A percentile compares a stretch with the other conserved stretches of the same genome.
Evolutionary conservation across 1,140 invertebrate genomes (phyloP).

Genomic region (Pentalonia nigronervosa): DNA sequence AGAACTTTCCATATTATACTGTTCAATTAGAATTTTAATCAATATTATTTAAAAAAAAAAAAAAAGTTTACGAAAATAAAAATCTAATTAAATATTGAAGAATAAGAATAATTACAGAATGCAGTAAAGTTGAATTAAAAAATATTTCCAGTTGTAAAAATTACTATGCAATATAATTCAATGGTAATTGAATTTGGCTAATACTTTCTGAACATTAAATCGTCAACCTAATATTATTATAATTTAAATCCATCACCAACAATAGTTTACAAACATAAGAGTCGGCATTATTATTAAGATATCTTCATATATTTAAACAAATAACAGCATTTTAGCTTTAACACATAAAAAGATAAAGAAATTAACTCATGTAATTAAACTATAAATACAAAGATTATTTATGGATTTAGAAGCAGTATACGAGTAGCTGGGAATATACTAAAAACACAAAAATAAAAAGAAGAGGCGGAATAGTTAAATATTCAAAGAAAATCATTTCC

Average conservation of each 20-base stretch:
- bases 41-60: not conserved
- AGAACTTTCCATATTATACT: not conserved
- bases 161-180: not conserved
- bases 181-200: not conserved
- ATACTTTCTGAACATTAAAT: constrained; percentile 37
- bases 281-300: not conserved
- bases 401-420: constrained; percentile 39
- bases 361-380: not conserved
- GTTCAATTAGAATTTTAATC: not conserved
- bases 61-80: not conserved
- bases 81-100: not conserved
- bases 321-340: not conserved
- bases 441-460: constrained; percentile 59
- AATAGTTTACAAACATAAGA: constrained; percentile 30
- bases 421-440: constrained; percentile 53
- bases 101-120: no score
- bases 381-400: not conserved
- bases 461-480: constrained; percentile 53
- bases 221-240: not conserved
- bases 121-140: not conserved
- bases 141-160: not conserved
- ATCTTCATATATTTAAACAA: constrained; percentile 11
- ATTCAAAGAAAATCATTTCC: constrained; percentile 57
- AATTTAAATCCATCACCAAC: constrained; percentile 2
- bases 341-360: not conserved